A percentile compares a stretch with the other conserved stretches of the same genome.
Evolutionary conservation across 1,140 invertebrate genomes (phyloP).

Genomic region (Caligus rogercresseyi): DNA sequence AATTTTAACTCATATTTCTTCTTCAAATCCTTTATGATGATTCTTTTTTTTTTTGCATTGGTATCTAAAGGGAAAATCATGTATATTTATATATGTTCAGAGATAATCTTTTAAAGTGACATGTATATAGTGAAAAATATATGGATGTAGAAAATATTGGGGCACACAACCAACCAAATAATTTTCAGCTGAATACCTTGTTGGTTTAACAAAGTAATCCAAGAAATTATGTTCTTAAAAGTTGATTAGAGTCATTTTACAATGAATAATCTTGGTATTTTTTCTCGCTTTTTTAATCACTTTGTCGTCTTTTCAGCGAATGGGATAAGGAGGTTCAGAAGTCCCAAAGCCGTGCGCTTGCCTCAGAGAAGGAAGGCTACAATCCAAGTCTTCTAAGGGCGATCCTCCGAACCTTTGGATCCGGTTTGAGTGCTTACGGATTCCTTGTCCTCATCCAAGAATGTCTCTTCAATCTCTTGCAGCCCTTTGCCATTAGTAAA

Average conservation of each 20-base stretch:
- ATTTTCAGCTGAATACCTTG: too few species aligned
- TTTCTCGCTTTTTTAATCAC: neutral
- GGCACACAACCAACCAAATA: neutral
- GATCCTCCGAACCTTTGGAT: constrained; percentile 22
- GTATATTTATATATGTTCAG: too few species aligned
- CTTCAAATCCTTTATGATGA: too few species aligned
- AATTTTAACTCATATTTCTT: too few species aligned
- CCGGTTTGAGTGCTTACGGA: constrained; percentile 20
- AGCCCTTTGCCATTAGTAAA: constrained; percentile 24
- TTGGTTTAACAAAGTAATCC: too few species aligned
- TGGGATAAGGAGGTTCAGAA: neutral
- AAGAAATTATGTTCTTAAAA: too few species aligned
- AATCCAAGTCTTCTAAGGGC: constrained; percentile 22
- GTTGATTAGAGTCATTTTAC: too few species aligned
- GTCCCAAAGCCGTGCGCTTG: neutral
- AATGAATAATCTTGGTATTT: too few species aligned
- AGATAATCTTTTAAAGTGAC: too few species aligned
- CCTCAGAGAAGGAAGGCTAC: neutral
- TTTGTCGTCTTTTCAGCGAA: neutral
- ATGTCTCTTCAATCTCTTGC: constrained; percentile 22
- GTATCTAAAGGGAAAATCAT: too few species aligned
- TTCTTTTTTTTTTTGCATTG: too few species aligned
- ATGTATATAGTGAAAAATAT: neutral
- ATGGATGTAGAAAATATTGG: neutral
- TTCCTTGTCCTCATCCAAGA: constrained; percentile 22